A percentile compares a stretch with the other conserved stretches of the same genome.
phyloP scores from a whole-genome alignment of 2,797 vertebrate genomes.

The Rhinichthys osculus region DNA sequence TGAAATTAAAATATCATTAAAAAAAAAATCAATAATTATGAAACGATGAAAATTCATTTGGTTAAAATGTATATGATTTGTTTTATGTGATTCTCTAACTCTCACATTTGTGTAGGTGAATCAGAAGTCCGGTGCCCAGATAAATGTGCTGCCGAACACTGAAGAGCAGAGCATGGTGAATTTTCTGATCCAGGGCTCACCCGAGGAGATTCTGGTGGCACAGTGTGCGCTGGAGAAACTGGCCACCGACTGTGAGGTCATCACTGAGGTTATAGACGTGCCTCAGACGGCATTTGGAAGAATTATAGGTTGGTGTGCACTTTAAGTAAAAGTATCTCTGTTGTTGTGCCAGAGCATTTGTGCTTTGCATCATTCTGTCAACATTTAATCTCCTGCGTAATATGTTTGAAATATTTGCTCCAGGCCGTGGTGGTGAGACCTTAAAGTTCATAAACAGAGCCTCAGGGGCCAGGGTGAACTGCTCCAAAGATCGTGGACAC shows the following conservation, averaged over 20 bases:
- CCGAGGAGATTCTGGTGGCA: constrained; percentile 83
- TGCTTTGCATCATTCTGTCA: neutral
- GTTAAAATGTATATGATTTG: neutral
- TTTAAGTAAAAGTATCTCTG: neutral
- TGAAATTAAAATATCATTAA: neutral
- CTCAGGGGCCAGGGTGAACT: constrained; percentile 85
- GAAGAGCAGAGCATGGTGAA: constrained; percentile 68
- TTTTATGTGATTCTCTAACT: neutral
- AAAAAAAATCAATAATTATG: neutral
- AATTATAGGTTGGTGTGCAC: constrained; percentile 83
- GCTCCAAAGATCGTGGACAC: constrained; percentile 70
- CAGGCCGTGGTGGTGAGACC: constrained; percentile 88
- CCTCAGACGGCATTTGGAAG: constrained; percentile 85
- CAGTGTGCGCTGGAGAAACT: constrained; percentile 83
- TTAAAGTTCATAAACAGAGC: constrained; percentile 83
- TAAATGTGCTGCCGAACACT: constrained; percentile 68
- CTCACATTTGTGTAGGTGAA: constrained; percentile 74
- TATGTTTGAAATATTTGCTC: neutral
- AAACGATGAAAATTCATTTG: neutral
- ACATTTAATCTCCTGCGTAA: neutral
- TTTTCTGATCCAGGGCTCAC: constrained; percentile 85
- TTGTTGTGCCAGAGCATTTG: neutral
- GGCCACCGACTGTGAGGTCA: constrained; percentile 74
- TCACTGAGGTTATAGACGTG: constrained; percentile 80
- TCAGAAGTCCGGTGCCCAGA: constrained; percentile 82